phyloP scores from a whole-genome alignment of 1,140 invertebrate species.

The Monochamus saltuarius region DNA sequence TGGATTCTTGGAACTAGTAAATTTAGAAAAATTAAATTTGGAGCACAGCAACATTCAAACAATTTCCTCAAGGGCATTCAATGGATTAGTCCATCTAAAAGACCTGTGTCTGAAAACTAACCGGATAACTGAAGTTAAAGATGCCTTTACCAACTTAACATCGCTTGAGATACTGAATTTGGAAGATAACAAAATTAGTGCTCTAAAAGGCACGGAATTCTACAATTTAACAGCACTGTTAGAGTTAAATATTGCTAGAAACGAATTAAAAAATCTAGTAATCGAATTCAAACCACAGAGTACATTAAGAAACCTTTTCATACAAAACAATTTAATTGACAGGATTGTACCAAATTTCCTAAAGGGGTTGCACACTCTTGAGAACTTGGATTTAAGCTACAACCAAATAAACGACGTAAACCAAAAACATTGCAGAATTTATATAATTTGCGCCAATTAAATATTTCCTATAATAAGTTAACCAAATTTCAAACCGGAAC shows the following conservation, averaged over 20 bases:
- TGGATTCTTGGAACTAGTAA: slow-evolving; percentile 43
- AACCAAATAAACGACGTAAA: slow-evolving; percentile 35
- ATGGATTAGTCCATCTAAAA: slow-evolving; percentile 56
- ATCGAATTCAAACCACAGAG: slow-evolving; percentile 30
- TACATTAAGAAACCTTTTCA: slow-evolving; percentile 32
- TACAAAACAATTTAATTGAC: slow-evolving; percentile 51
- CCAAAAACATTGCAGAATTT: slow-evolving; percentile 26
- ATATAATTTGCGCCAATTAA: slow-evolving; percentile 29
- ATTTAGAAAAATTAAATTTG: slow-evolving; percentile 58
- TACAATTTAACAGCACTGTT: slow-evolving; percentile 34
- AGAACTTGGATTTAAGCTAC: slow-evolving; percentile 38
- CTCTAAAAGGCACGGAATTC: slow-evolving; percentile 34
- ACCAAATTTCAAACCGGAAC: slow-evolving; percentile 32
- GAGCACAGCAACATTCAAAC: slow-evolving; percentile 60
- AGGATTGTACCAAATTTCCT: slow-evolving; percentile 50
- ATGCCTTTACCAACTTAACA: slow-evolving; percentile 57
- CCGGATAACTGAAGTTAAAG: slow-evolving; percentile 55
- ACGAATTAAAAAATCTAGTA: slow-evolving; percentile 32
- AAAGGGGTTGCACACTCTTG: slow-evolving; percentile 34
- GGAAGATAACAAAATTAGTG: slow-evolving; percentile 37
- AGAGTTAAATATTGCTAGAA: slow-evolving; percentile 38
- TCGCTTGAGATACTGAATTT: slow-evolving; percentile 57
- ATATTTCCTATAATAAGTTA: slow-evolving; percentile 38
- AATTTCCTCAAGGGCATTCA: slow-evolving; percentile 62
- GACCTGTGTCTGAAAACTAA: slow-evolving; percentile 52